Base-by-base conservation (phyloP, 1,140 invertebrate species). In the Eupristina koningsbergeri region DNA sequence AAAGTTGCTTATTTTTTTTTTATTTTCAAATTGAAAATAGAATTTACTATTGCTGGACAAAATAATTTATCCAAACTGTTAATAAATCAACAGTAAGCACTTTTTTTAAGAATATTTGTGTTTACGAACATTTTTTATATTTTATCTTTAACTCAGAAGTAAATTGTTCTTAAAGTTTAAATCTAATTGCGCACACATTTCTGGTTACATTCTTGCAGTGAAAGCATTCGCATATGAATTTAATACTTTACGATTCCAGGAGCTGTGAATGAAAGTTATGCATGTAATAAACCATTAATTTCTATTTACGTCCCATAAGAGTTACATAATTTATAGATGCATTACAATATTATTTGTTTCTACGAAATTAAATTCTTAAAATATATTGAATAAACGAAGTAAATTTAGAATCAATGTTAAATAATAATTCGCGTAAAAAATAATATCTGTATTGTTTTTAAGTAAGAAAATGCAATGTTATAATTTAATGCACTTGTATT, bases 141-240 rank as follows among this genome's bases (percentile, higher is more conserved):
- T 76, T 26, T 76, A 26, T 15, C 5, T 8, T 41, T 36, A 77
- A 41, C 19, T 47, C 39, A 9, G 71, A 29, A 80, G 69, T 80
- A 80, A 29, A 80, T 47, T 13, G n/a, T 34, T 29, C 36, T 73
- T 74, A 71, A 74, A 73, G 9, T 74, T 81, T 81, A 81, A 81
- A 73, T 73, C 47, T 81, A 81, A 81, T 81, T 41, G 47, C 7
- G 36, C 47, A 29, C 36, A 73, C 39, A 74, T 73, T 73, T 74
- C 50, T 11, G 58, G 17, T 26, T 74, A 17, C 22, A 69, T 80
- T 47, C 41, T 36, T 45, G 36, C 26, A 34, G 53, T 67, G 45
- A 53, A 53, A 80, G 26, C 9, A 39, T 80, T 34, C 31, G 26
- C n/a, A 41, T 71, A 39, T 53, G 29, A 80, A 80, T 71, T 80